Conservation (phyloP, 2,797 vertebrate genomes). For the Parauchenoglanis punctatus region DNA sequence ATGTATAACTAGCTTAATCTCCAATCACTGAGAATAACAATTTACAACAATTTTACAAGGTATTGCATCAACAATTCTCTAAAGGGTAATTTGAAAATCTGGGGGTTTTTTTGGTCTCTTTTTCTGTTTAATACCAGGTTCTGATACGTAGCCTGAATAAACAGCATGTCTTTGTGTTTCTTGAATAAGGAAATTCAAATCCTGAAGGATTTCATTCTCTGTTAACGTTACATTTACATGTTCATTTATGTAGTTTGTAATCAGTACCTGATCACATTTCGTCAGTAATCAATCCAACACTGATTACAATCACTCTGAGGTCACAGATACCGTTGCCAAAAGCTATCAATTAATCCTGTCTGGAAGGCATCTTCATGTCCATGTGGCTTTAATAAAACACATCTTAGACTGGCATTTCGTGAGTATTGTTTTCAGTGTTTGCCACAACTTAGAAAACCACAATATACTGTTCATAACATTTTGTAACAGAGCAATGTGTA, state of each 20-base stretch:
- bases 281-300: background rate
- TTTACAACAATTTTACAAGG: background rate
- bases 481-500: background rate
- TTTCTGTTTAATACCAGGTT: background rate
- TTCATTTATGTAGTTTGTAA: background rate
- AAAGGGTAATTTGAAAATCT: background rate
- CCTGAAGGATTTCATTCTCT: background rate
- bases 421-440: background rate
- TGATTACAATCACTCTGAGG: background rate
- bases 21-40: background rate
- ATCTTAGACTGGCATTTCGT: background rate
- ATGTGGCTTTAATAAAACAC: background rate
- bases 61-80: background rate
- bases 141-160: background rate
- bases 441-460: background rate
- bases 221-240: background rate
- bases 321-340: conserved; percentile 7
- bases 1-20: background rate
- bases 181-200: background rate
- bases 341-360: background rate
- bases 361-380: conserved; percentile 5
- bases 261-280: background rate
- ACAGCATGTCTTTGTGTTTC: background rate
- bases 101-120: background rate
- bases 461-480: background rate